These are phyloP conservation scores for Papilio machaon DNA, from an alignment of 1,140 invertebrate genomes.

Conservation along the genomic window DNA sequence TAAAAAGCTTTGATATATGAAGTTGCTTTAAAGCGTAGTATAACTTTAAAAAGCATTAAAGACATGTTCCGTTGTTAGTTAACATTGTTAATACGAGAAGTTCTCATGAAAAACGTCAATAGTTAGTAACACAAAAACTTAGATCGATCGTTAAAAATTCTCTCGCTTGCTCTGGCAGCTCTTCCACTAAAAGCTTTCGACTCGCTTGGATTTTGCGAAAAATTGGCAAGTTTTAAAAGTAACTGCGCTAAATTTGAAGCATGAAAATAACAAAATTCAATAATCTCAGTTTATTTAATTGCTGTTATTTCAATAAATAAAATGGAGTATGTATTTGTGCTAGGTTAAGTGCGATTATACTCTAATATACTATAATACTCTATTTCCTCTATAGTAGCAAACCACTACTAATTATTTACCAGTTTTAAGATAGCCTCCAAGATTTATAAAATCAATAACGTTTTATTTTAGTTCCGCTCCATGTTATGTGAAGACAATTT, in stretches of 20 bases:
- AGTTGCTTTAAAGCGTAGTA: background rate
- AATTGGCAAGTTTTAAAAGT: conserved; percentile 19
- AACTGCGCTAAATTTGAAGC: background rate
- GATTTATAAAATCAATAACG: too few relatives aligned
- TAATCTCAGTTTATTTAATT: background rate
- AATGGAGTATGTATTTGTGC: background rate
- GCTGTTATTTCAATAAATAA: background rate
- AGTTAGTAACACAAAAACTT: background rate
- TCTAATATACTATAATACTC: too few relatives aligned
- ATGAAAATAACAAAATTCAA: background rate
- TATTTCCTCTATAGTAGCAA: too few relatives aligned
- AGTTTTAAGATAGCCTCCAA: too few relatives aligned
- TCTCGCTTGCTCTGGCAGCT: conserved; percentile 22
- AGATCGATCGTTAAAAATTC: conserved; percentile 13
- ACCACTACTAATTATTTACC: too few relatives aligned
- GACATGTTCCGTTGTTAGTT: background rate
- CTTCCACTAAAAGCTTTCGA: conserved; percentile 20
- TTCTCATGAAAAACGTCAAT: conserved; percentile 3
- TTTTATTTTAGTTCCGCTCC: too few relatives aligned
- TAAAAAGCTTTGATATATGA: too few relatives aligned
- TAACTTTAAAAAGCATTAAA: background rate
- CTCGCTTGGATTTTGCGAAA: background rate
- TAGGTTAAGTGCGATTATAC: too few relatives aligned
- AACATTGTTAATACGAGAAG: background rate
- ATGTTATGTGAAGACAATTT: too few relatives aligned